phyloP scores from a whole-genome alignment of 2,113 vertebrate genomes.

The Gnathonemus echidnorhynchus region DNA sequence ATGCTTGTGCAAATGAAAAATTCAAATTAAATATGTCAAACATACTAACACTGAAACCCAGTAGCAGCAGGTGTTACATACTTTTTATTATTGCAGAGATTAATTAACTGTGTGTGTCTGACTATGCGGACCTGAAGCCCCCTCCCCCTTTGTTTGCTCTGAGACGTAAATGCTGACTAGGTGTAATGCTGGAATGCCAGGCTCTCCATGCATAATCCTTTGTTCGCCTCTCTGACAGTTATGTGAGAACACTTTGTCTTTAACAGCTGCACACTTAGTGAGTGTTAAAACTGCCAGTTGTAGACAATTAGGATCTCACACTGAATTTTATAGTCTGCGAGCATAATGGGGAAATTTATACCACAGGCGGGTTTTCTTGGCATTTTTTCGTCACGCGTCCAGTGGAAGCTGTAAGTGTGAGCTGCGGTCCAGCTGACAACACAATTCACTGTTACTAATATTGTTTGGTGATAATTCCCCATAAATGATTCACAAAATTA shows the following conservation, averaged over 20 bases:
- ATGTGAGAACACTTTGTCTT: conserved; percentile 72
- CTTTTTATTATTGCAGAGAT: neutral
- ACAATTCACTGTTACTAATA: neutral
- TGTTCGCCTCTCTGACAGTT: conserved; percentile 75
- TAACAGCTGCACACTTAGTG: conserved; percentile 78
- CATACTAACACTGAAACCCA: neutral
- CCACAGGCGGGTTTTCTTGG: neutral
- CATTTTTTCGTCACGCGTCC: neutral
- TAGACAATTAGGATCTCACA: conserved; percentile 72
- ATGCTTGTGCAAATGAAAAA: neutral
- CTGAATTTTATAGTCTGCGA: conserved; percentile 17
- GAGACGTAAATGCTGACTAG: conserved; percentile 66
- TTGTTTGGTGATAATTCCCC: neutral
- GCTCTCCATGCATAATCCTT: conserved; percentile 64
- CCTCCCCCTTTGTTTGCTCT: conserved; percentile 51
- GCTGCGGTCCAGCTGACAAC: neutral
- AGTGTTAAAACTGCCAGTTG: conserved; percentile 79
- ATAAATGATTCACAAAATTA: neutral
- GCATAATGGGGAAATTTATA: neutral
- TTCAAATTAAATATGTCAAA: neutral
- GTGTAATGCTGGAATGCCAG: conserved; percentile 70
- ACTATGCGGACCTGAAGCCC: neutral
- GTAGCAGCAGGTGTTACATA: neutral
- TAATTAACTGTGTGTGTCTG: neutral
- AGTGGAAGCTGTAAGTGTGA: neutral